Evolutionary conservation across 2,797 vertebrate genomes (phyloP), one percentile per base, ranked within the genome.

Genomic region (Menidia menidia): DNA sequence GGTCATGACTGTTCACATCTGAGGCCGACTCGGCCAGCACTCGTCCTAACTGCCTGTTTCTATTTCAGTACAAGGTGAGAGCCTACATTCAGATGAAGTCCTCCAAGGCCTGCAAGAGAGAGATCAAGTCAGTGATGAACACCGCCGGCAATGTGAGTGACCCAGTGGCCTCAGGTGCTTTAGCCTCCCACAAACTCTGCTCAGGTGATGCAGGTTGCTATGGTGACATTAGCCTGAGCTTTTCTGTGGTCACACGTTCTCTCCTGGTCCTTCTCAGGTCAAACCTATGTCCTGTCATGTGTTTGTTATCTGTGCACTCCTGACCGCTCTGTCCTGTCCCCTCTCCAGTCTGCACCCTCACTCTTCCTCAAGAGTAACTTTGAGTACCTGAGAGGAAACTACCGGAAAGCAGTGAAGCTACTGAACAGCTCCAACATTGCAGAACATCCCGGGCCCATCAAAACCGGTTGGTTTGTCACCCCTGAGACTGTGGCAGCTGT

Each of bases 81-180:
- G 97, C 97, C 10, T 98, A 99, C 82, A 97, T 99, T 60, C 97
- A 99, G 82, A 99, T 99, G 97, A 99, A 98, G 81, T 99, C 98
- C n/a, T 92, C 98, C 54, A 99, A 99, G 88, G 96, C 98, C 1
- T 99, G 98, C 85, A 99, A 99, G 91, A 94, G 98, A 77, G 98
- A 99, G 87, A 99, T 99, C 86, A 99, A 99, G 61, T 99, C 98
- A 3, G 98, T 99, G 84, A 99, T 99, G 98, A 99, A 99, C 89
- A 99, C 98, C 50, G 95, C 98, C 56, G 98, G 98, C 68, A 99
- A 98, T 64, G 98, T 99, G 89, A 97, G 98, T 48, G 4, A 3
- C 16, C 44, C 5, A n/a, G 15, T 47, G 6, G 10, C 7, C 35
- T 8, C 45, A 3, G 3, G 3, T 25, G 25, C 25, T 25, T 25